Evolutionary conservation across 2,888 invertebrate species (phyloP).

Genomic region (Parnassius mnemosyne): DNA sequence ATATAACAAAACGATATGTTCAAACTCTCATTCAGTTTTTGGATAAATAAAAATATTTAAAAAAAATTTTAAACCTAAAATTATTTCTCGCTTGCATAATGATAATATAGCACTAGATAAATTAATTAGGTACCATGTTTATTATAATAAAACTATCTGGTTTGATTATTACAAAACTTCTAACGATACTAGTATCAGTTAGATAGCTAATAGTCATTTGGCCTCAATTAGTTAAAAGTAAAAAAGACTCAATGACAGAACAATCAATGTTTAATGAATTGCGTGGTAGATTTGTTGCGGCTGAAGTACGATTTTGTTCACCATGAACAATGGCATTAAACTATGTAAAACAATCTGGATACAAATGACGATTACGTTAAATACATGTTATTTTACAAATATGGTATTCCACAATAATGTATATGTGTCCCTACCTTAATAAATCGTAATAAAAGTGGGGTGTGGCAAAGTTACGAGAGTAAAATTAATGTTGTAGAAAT

Average conservation of each 20-base stretch:
- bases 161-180: constrained; percentile 18
- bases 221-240: constrained; percentile 69
- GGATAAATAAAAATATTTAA: background rate
- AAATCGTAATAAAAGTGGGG: too few species aligned
- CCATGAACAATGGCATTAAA: constrained; percentile 1
- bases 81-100: constrained; percentile 5
- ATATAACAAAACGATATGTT: too few species aligned
- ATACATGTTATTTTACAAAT: too few species aligned
- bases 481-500: too few species aligned
- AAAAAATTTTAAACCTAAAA: background rate
- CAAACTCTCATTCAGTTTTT: too few species aligned
- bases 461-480: too few species aligned
- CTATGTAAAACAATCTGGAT: background rate
- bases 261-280: constrained; percentile 63
- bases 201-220: constrained; percentile 62
- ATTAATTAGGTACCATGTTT: constrained; percentile 4
- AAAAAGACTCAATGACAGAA: constrained; percentile 67
- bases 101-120: constrained; percentile 4
- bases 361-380: too few species aligned
- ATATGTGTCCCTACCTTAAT: too few species aligned
- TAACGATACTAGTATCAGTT: constrained; percentile 39
- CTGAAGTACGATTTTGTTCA: constrained; percentile 22
- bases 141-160: constrained; percentile 6
- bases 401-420: too few species aligned
- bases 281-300: constrained; percentile 46